Base-by-base conservation (phyloP, 2,888 invertebrate genomes). In the Homarus gammarus region DNA sequence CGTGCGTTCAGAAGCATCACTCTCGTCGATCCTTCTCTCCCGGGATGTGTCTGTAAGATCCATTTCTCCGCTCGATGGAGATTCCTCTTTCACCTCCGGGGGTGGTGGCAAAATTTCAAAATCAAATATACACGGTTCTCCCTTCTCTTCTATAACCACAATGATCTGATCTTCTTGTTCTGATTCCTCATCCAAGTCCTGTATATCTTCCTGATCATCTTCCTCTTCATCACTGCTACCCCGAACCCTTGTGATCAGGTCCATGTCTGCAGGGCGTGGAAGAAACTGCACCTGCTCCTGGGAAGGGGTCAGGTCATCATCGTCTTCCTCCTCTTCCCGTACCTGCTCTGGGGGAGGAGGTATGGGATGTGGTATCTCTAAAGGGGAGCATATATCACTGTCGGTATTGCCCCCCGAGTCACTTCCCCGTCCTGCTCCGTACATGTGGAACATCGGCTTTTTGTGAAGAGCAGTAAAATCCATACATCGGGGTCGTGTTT, bases 371-470 rank as follows among this genome's bases (percentile, higher is more conserved):
- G 82, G 89, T 18, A 91, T 81, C 31, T 91, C 91, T 36, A 91
- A 64, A 31, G 91, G 91, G n/a, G 91, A 90, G 44, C 91, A 91
- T 22, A 91, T 88, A 49, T 91, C 91, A 49, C 90, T 90, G 73
- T 91, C 91, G n/a, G 91, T 91, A 84, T 91, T 91, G 33, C 91
- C 91, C 5, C 91, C 91, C 61, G 91, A 91, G 72, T 91, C 91
- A 72, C 90, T 90, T 2, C 91, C 91, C 10, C 91, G 88, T n/a
- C 91, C 91, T 40, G 77, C 79, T 36, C 91, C 87, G 77, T 91
- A 90, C 77, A 90, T 84, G 22, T 88, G 90, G 73, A 88, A 91
- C 61, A 87, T 82, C 6, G 90, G 70, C 64, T 91, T 91, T 79
- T 91, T 91, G 75, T 91, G 90, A 10, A 90, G 64, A 22, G 91